phyloP scores from a whole-genome alignment of 1,140 invertebrate species.

The Trypoxylus dichotomus region DNA sequence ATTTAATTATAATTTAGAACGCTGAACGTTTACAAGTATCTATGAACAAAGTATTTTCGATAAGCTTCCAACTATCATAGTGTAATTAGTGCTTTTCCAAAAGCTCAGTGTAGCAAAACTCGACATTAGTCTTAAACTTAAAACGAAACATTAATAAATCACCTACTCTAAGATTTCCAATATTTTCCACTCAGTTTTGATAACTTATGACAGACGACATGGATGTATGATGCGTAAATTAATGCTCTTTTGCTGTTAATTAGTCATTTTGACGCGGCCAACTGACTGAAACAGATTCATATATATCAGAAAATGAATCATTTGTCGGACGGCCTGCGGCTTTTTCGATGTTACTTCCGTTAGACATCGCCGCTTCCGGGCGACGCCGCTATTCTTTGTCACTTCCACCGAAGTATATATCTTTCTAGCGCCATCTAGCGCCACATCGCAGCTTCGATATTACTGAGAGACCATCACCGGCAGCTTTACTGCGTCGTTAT shows the following conservation, averaged over 20 bases:
- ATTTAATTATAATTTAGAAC: no score
- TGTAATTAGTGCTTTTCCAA: no score
- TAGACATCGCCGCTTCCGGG: conserved; percentile 22
- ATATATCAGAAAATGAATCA: conserved; percentile 29
- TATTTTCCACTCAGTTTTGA: background rate
- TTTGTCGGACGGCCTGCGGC: conserved; percentile 28
- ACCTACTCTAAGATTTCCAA: background rate
- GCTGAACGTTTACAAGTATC: no score
- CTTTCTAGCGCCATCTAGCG: background rate
- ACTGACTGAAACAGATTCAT: conserved; percentile 31
- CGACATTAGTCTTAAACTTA: background rate
- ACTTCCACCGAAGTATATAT: conserved; percentile 3
- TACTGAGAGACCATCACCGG: background rate
- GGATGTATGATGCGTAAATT: conserved; percentile 25
- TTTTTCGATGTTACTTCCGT: conserved; percentile 30
- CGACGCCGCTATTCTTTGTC: conserved; percentile 16
- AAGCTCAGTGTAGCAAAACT: background rate
- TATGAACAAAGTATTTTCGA: no score
- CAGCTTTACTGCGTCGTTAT: background rate
- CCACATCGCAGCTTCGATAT: background rate
- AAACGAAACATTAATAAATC: background rate
- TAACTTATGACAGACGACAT: conserved; percentile 12
- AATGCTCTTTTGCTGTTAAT: conserved; percentile 25
- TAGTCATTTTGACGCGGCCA: conserved; percentile 27
- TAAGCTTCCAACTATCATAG: no score